These are phyloP conservation scores for Neopipo cinnamomea DNA, from an alignment of 2,113 vertebrate species.

Conservation along the genomic window DNA sequence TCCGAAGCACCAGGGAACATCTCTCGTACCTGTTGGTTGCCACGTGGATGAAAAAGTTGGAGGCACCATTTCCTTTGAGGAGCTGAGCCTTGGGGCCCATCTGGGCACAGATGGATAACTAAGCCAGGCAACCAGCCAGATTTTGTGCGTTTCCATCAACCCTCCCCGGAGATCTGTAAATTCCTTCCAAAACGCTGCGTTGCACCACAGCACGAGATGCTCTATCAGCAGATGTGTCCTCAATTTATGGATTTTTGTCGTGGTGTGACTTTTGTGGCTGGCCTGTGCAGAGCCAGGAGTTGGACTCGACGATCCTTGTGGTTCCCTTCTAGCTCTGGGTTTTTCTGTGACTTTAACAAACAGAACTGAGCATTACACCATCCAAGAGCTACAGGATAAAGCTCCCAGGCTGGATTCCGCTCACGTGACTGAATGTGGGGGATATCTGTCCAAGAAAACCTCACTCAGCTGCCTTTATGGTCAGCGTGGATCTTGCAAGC, in stretches of 20 bases:
- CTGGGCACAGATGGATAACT: neutral
- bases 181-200: neutral
- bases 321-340: neutral
- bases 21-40: neutral
- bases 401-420: neutral
- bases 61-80: neutral
- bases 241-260: neutral
- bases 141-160: neutral
- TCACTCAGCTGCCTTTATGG: neutral
- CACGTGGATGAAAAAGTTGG: neutral
- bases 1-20: fast-evolving
- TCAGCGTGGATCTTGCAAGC: neutral
- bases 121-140: neutral
- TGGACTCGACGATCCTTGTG: neutral
- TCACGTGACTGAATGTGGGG: neutral
- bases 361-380: neutral
- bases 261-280: neutral
- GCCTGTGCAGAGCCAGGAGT: neutral
- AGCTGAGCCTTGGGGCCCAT: neutral
- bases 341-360: neutral
- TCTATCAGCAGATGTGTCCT: neutral
- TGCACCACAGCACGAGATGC: neutral
- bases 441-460: neutral
- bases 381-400: neutral
- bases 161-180: neutral